Conservation (phyloP, 2,888 invertebrate species). For the Dinocampus coccinellae region DNA sequence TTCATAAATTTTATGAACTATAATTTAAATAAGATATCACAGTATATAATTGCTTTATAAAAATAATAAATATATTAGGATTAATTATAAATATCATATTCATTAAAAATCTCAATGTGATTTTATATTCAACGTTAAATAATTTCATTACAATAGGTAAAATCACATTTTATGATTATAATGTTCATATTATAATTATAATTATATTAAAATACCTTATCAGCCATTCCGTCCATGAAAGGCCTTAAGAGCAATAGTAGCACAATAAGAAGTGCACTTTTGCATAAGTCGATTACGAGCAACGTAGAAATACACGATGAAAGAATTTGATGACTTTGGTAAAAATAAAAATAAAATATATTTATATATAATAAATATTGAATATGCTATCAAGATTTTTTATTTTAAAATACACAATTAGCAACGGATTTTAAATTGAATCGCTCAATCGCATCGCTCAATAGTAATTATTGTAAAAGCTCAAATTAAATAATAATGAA, state of each 20-base stretch:
- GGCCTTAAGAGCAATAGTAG: slow-evolving; percentile 60
- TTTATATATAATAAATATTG: too few relatives aligned
- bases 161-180: background rate
- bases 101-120: background rate
- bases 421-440: slow-evolving; percentile 17
- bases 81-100: background rate
- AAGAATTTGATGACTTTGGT: slow-evolving; percentile 15
- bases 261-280: slow-evolving; percentile 45
- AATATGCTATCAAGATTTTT: background rate
- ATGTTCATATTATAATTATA: slow-evolving; percentile 38
- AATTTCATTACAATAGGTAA: background rate
- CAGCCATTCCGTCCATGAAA: slow-evolving; percentile 67
- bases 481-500: too few relatives aligned
- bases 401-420: background rate
- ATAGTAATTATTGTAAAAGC: slow-evolving; percentile 15
- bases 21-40: too few relatives aligned
- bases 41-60: too few relatives aligned
- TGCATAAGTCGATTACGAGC: slow-evolving; percentile 59
- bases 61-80: background rate
- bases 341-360: slow-evolving; percentile 28
- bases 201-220: slow-evolving; percentile 58
- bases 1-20: too few relatives aligned
- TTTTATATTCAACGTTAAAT: background rate
- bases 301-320: slow-evolving; percentile 24
- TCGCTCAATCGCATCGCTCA: slow-evolving; percentile 38